Base-by-base conservation (phyloP, 2,888 invertebrate species). In the Parnassius orleans region DNA sequence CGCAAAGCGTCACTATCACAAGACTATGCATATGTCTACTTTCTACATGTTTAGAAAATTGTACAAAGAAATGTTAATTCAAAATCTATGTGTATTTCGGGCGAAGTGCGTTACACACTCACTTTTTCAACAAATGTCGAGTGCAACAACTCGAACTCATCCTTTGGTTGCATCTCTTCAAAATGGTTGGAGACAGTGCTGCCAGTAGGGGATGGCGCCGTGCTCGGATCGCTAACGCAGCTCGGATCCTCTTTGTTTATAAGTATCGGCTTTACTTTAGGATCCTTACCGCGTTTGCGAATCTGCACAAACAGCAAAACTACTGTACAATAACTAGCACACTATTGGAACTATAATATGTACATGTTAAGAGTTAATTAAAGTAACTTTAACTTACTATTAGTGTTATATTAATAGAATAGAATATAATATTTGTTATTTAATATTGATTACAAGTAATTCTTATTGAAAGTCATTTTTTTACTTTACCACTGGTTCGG, bases 131-230 rank as follows among this genome's bases (percentile, higher is more conserved):
- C 75, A 60, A 85, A 77, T 70, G 87, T 71, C 57, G 88, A 84
- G 68, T 92, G 90, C 77, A 91, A 81, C 75, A 92, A 81, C 76
- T 91, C 92, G 77, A 92, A 89, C 72, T 96, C 96, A 90, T 97
- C 97, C 92, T 96, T 97, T 58, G 97, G 97, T 72, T 94, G 95
- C 83, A 94, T 94, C 78, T 94, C 92, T 78, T 96, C 95, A 87
- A 96, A 96, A 86, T 95, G 94, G 93, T 96, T 97, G 80, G 81
- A 72, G 70, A 80, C 81, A 61, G 74, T 71, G 43, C 76, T 66
- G 68, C 73, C 76, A 56, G 88, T 78, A 57, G 90, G 71, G 64
- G 93, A 83, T 68, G 91, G 88, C 68, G 81, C 75, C 66, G 89
- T 77, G 73, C 85, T 86, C 66, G 90, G 85, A 78, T 92, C 92